These are phyloP conservation scores for Dusona sp. DNA, from an alignment of 2,888 invertebrate species.

Conservation along the genomic window DNA sequence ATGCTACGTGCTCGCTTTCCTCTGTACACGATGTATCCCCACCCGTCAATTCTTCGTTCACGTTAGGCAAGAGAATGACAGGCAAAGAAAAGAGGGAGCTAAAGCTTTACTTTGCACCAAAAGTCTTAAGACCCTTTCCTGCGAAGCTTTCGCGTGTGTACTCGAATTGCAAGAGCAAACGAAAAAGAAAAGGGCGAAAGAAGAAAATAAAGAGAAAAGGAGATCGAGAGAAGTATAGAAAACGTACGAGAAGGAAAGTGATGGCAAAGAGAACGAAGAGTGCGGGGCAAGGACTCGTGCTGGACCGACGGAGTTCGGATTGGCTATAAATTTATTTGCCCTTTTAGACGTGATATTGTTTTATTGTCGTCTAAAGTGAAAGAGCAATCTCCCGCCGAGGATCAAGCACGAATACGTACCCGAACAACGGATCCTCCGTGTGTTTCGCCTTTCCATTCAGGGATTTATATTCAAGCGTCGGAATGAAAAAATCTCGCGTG, in stretches of 20 bases:
- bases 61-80: conserved; percentile 45
- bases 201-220: background rate
- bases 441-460: conserved; percentile 28
- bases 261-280: conserved; percentile 23
- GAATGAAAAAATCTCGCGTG: conserved; percentile 19
- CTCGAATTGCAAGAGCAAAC: conserved; percentile 48
- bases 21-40: conserved; percentile 47
- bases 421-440: conserved; percentile 23
- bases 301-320: conserved; percentile 79
- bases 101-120: conserved; percentile 33
- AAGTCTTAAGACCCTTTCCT: conserved; percentile 47
- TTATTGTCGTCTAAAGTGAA: conserved; percentile 79
- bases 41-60: conserved; percentile 65
- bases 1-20: conserved; percentile 79
- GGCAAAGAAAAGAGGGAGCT: conserved; percentile 18
- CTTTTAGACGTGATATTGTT: conserved; percentile 81
- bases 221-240: background rate
- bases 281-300: conserved; percentile 29
- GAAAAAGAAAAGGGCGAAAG: background rate
- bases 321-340: conserved; percentile 82
- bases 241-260: conserved; percentile 32
- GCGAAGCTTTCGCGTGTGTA: conserved; percentile 46
- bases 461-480: conserved; percentile 14
- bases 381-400: conserved; percentile 68
- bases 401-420: conserved; percentile 43